phyloP scores from a whole-genome alignment of 2,888 invertebrate genomes.

The Epicampocera succincta region DNA sequence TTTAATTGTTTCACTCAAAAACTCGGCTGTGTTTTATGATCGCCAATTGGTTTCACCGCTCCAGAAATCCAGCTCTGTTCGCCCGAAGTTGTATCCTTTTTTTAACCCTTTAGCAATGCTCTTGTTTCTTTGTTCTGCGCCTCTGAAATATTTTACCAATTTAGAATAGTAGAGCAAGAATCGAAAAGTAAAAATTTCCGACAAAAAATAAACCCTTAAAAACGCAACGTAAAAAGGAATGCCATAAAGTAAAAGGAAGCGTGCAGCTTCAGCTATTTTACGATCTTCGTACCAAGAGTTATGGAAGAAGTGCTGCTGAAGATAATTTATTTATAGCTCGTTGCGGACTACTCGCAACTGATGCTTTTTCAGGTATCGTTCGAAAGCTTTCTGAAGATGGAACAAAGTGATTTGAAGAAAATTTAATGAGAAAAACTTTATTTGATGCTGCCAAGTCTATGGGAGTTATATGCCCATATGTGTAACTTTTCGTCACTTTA shows the following conservation, averaged over 20 bases:
- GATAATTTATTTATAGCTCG: no score
- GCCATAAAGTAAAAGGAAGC: background rate
- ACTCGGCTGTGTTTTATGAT: conserved; percentile 45
- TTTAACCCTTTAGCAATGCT: conserved; percentile 49
- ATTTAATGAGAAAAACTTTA: no score
- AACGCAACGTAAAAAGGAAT: conserved; percentile 24
- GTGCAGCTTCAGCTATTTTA: conserved; percentile 15
- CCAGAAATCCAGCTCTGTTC: conserved; percentile 63
- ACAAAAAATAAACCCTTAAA: conserved; percentile 7
- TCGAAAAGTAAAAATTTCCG: background rate
- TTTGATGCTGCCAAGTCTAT: no score
- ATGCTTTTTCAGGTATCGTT: no score
- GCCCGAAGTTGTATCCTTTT: conserved; percentile 25
- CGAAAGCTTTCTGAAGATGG: no score
- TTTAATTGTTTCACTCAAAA: conserved; percentile 39
- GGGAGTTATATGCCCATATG: no score
- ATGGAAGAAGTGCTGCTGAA: no score
- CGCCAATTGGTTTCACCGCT: conserved; percentile 37
- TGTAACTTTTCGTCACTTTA: no score
- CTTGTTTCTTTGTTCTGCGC: conserved; percentile 56
- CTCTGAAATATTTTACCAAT: conserved; percentile 55
- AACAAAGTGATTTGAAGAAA: no score
- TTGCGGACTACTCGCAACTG: no score
- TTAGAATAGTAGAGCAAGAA: conserved; percentile 63
- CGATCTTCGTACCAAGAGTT: no score